These are phyloP conservation scores for Zosterops pallidus DNA, from an alignment of 2,113 vertebrate genomes.

Conservation along the genomic window DNA sequence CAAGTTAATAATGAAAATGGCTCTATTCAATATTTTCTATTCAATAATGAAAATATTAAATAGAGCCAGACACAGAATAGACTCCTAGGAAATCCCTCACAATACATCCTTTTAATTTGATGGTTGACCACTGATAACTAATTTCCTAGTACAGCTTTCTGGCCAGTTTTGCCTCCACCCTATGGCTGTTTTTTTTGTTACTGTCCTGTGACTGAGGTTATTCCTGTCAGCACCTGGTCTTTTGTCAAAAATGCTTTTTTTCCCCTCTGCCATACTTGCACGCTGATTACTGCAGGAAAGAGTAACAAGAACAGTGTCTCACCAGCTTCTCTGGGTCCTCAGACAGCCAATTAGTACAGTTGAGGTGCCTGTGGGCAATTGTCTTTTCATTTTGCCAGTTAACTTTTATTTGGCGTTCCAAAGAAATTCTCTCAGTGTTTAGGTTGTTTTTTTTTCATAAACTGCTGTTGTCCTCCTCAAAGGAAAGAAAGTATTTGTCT, in stretches of 20 bases:
- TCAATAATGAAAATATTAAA: slow-evolving; percentile 14
- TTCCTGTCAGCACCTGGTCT: slow-evolving; percentile 15
- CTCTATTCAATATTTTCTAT: too few species aligned
- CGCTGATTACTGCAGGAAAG: neutral
- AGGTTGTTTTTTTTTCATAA: neutral
- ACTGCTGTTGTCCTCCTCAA: neutral
- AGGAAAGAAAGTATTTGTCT: neutral
- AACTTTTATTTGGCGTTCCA: neutral
- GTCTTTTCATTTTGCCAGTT: neutral
- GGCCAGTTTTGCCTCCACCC: slow-evolving; percentile 13
- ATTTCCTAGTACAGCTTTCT: slow-evolving; percentile 6
- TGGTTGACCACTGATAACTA: neutral
- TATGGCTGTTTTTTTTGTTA: slow-evolving; percentile 9
- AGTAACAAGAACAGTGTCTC: neutral
- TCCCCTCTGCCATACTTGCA: accelerated
- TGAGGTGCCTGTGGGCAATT: neutral
- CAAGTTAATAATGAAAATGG: slow-evolving; percentile 4
- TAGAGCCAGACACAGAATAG: neutral
- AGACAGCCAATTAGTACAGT: neutral
- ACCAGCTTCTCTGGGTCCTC: neutral
- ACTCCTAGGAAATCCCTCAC: neutral
- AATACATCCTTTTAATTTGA: neutral
- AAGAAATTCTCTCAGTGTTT: neutral
- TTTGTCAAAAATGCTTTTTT: neutral
- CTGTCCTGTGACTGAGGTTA: neutral